phyloP scores from a whole-genome alignment of 2,888 invertebrate species.

The Rugalucina vietnamica region DNA sequence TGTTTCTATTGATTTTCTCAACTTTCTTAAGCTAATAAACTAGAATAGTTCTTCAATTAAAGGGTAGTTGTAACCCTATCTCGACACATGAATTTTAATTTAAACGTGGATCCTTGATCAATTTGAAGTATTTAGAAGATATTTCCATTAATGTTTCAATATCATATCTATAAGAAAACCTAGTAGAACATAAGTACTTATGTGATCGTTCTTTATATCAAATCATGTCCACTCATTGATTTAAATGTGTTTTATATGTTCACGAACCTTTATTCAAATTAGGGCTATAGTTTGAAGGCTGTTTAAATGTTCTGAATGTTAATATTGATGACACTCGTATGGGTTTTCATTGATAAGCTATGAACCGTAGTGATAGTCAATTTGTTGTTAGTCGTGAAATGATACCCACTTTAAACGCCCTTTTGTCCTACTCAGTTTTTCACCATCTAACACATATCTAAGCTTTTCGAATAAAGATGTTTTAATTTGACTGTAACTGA shows the following conservation, averaged over 20 bases:
- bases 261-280: background rate
- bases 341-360: background rate
- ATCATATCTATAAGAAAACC: background rate
- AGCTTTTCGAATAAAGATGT: background rate
- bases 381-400: background rate
- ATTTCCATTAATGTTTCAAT: background rate
- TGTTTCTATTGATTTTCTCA: background rate
- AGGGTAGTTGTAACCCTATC: background rate
- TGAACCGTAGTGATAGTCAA: background rate
- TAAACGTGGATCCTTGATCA: background rate
- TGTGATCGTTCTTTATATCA: background rate
- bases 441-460: background rate
- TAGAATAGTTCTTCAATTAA: background rate
- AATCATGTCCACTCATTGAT: background rate
- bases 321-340: background rate
- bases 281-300: background rate
- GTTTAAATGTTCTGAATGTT: background rate
- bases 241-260: background rate
- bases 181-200: background rate
- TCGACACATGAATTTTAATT: background rate
- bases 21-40: background rate
- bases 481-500: background rate
- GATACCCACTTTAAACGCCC: background rate
- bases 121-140: background rate
- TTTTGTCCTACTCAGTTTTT: background rate